Evolutionary conservation across 2,888 invertebrate species (phyloP).

Genomic region (Lasioglossum malachurum): DNA sequence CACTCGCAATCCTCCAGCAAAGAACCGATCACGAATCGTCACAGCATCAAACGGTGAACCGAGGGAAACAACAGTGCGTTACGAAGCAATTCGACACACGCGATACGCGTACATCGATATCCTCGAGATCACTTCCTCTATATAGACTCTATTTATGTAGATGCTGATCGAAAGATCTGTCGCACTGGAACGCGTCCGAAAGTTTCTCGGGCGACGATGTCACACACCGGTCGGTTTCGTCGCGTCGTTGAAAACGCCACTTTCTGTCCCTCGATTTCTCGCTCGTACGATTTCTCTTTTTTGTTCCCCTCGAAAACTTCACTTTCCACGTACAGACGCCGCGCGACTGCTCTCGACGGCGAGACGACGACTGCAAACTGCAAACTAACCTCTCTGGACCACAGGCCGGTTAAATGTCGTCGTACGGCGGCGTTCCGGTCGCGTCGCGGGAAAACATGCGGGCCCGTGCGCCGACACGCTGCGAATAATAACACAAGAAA

Average conservation of each 20-base stretch:
- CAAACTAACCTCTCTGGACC: slow-evolving; percentile 33
- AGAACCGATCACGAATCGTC: slow-evolving; percentile 22
- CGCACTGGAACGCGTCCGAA: slow-evolving; percentile 11
- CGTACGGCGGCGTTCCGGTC: slow-evolving; percentile 40
- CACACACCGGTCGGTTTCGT: slow-evolving; percentile 32
- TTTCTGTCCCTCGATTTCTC: slow-evolving; percentile 43
- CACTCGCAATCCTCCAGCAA: slow-evolving; percentile 33
- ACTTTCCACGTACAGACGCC: slow-evolving; percentile 50
- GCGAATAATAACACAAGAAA: slow-evolving; percentile 75
- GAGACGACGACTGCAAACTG: background rate
- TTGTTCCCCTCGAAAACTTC: slow-evolving; percentile 51
- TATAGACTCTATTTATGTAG: no score
- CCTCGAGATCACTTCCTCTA: slow-evolving; percentile 10
- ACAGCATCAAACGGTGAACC: background rate
- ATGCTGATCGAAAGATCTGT: background rate
- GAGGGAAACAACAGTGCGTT: background rate
- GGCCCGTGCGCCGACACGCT: slow-evolving; percentile 61
- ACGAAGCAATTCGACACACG: slow-evolving; percentile 1
- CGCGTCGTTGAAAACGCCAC: slow-evolving; percentile 44
- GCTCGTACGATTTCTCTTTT: slow-evolving; percentile 52
- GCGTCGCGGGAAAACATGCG: slow-evolving; percentile 49
- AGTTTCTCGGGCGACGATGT: slow-evolving; percentile 28
- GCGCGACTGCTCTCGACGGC: slow-evolving; percentile 22
- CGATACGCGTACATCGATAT: background rate
- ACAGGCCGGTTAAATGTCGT: slow-evolving; percentile 32